phyloP scores from a whole-genome alignment of 2,888 invertebrate genomes.

The Adelphocoris suturalis region DNA sequence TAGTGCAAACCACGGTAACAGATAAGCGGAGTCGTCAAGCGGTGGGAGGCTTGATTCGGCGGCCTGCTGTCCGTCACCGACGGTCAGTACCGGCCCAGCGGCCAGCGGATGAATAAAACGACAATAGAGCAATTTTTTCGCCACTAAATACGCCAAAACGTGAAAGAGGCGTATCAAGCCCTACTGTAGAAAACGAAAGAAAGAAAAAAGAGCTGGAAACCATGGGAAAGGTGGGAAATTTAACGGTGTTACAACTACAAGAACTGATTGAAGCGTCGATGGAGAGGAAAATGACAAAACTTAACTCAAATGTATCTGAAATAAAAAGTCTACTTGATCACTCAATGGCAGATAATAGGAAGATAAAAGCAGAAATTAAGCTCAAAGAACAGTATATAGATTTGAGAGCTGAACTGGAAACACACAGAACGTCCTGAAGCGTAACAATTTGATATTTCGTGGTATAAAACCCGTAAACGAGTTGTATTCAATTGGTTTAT shows the following conservation, averaged over 20 bases:
- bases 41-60: no score
- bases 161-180: no score
- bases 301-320: neutral
- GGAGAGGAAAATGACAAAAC: neutral
- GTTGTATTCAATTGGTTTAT: neutral
- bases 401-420: neutral
- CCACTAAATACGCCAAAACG: no score
- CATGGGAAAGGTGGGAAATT: neutral
- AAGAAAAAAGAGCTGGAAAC: neutral
- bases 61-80: no score
- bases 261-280: neutral
- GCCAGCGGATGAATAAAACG: neutral
- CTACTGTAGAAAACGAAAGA: neutral
- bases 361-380: neutral
- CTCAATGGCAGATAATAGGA: neutral
- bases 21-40: no score
- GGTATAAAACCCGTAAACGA: neutral
- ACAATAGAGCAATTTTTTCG: neutral
- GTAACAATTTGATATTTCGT: neutral
- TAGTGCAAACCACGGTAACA: no score
- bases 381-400: neutral
- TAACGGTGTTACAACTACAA: neutral
- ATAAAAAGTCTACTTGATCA: neutral
- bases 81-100: no score
- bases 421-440: neutral